A percentile compares a stretch with the other conserved stretches of the same genome.
Evolutionary conservation across 2,797 vertebrate species (phyloP).

Genomic region (Xyrichtys novacula): DNA sequence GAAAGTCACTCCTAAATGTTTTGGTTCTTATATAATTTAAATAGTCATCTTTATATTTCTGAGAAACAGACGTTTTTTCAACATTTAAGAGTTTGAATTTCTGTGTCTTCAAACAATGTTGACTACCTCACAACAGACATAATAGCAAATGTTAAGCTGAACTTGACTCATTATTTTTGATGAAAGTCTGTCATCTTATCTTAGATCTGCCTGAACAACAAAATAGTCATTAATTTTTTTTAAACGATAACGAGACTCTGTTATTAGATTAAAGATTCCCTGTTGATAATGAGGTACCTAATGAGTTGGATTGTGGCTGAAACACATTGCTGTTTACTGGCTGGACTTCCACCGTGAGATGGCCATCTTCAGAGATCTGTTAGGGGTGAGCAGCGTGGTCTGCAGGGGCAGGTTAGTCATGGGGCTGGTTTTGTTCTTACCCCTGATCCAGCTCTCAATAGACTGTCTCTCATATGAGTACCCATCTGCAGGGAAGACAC

Average conservation of each 20-base stretch:
- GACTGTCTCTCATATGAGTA: conserved; percentile 92
- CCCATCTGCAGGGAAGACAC: conserved; percentile 83
- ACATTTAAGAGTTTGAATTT: not conserved
- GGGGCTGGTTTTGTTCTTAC: conserved; percentile 88
- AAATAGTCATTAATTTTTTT: not conserved
- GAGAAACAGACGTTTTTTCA: not conserved
- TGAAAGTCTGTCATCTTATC: not conserved
- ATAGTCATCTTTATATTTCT: not conserved
- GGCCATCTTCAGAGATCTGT: conserved; percentile 91
- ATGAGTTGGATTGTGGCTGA: not conserved
- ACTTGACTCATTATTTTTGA: not conserved
- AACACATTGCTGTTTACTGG: conserved; percentile 39
- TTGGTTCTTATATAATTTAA: too few relatives aligned
- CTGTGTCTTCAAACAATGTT: too few relatives aligned
- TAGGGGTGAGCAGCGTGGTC: conserved; percentile 86
- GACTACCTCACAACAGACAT: too few relatives aligned
- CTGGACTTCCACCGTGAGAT: conserved; percentile 85
- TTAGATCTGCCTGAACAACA: not conserved
- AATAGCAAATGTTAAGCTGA: not conserved
- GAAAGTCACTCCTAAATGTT: too few relatives aligned
- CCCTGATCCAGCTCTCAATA: conserved; percentile 90
- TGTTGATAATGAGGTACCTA: not conserved
- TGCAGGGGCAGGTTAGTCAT: conserved; percentile 91
- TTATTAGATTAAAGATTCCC: not conserved
- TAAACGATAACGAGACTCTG: not conserved